These are phyloP conservation scores for Tolypeutes matacus DNA, from an alignment of 2,797 vertebrate species.

Conservation along the genomic window DNA sequence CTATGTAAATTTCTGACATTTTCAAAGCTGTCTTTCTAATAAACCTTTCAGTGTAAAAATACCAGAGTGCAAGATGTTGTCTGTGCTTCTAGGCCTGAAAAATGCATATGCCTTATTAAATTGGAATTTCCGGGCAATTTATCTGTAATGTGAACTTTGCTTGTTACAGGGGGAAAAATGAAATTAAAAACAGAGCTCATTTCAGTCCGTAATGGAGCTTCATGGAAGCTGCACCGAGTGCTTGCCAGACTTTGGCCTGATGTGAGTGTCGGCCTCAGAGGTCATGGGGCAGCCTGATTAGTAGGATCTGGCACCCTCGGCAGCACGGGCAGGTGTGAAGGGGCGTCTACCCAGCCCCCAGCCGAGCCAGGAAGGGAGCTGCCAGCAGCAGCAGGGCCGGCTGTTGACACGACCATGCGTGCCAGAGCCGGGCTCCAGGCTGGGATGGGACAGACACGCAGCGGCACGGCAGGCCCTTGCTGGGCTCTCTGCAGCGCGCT, in stretches of 20 bases:
- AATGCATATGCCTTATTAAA: conserved; percentile 78
- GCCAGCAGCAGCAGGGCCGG: conserved; percentile 14
- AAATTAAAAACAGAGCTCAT: conserved; percentile 65
- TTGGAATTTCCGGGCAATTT: conserved; percentile 82
- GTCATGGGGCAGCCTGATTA: background rate
- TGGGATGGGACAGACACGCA: background rate
- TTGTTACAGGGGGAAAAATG: conserved; percentile 77
- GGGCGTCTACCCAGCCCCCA: background rate
- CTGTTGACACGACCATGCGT: background rate
- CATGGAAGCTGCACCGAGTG: background rate
- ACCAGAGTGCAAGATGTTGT: conserved; percentile 58
- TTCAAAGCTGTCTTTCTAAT: conserved; percentile 73
- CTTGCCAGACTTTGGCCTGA: background rate
- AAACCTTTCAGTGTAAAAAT: conserved; percentile 68
- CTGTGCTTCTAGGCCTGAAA: conserved; percentile 67
- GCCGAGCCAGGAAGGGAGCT: conserved; percentile 3
- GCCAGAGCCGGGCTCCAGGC: background rate
- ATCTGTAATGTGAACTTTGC: conserved; percentile 79
- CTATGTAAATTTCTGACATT: conserved; percentile 68
- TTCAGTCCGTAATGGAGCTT: conserved; percentile 2
- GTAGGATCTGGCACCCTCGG: background rate
- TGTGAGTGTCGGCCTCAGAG: background rate
- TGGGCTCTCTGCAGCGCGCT: no score
- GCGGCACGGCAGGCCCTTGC: background rate
- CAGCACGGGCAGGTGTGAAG: background rate